A percentile compares a stretch with the other conserved stretches of the same genome.
Evolutionary conservation across 2,888 invertebrate species (phyloP).

Genomic region (Bhutanitis thaidina): DNA sequence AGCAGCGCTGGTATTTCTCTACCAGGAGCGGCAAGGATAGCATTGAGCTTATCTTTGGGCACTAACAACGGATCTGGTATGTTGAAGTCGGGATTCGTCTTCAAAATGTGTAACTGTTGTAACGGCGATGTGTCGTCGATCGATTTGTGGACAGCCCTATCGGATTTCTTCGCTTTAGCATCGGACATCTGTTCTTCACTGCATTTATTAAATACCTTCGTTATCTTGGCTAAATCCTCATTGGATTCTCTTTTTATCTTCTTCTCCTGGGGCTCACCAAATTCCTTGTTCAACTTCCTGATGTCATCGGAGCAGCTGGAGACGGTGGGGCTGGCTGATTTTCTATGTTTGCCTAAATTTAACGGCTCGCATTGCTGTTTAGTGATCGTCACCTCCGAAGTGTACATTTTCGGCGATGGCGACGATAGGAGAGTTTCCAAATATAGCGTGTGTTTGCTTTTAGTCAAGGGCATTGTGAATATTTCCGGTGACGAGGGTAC

Average conservation of each 20-base stretch:
- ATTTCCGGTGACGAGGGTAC: slow-evolving; percentile 85
- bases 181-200: slow-evolving; percentile 40
- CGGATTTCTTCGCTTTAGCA: slow-evolving; percentile 44
- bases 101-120: slow-evolving; percentile 85
- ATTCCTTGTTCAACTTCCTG: slow-evolving; percentile 77
- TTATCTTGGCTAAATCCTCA: slow-evolving; percentile 59
- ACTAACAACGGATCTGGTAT: slow-evolving; percentile 91
- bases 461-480: slow-evolving; percentile 70
- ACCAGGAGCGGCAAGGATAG: slow-evolving; percentile 85
- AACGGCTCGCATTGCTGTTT: slow-evolving; percentile 83
- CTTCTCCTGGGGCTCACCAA: slow-evolving; percentile 71
- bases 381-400: slow-evolving; percentile 77
- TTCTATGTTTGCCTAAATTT: slow-evolving; percentile 83
- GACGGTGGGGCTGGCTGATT: slow-evolving; percentile 85
- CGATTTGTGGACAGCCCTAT: slow-evolving; percentile 40
- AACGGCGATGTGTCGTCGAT: slow-evolving; percentile 81
- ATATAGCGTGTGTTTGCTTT: slow-evolving; percentile 77
- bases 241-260: slow-evolving; percentile 54
- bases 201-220: slow-evolving; percentile 59
- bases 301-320: slow-evolving; percentile 88
- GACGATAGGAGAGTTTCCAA: slow-evolving; percentile 82
- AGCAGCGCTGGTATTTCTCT: slow-evolving; percentile 88
- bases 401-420: slow-evolving; percentile 78
- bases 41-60: slow-evolving; percentile 86
- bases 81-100: slow-evolving; percentile 83